Conservation (phyloP, 2,888 invertebrate genomes). For the Trissolcus brochymenae region DNA sequence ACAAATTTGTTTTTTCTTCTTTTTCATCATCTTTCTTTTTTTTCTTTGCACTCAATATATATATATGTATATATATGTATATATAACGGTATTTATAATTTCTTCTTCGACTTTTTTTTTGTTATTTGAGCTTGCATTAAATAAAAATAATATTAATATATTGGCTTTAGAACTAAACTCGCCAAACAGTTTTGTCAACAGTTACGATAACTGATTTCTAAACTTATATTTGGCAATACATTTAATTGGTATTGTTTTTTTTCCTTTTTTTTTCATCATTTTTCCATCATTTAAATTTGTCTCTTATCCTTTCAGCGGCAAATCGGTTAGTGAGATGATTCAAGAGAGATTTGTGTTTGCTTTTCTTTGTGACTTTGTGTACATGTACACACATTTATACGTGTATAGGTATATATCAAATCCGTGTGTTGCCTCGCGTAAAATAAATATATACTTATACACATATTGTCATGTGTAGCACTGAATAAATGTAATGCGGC, state of each 20-base stretch:
- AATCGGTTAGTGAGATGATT: conserved; percentile 24
- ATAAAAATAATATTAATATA: conserved; percentile 29
- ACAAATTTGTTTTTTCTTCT: conserved; percentile 16
- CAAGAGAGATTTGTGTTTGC: conserved; percentile 19
- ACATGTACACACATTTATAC: conserved; percentile 24
- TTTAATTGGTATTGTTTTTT: conserved; percentile 29
- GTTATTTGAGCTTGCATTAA: conserved; percentile 28
- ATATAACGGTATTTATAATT: conserved; percentile 44
- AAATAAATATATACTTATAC: conserved; percentile 42
- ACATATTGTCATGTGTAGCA: conserved; percentile 60
- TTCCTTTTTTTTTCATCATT: conserved; percentile 9
- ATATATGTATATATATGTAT: conserved; percentile 35
- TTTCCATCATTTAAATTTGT: conserved; percentile 5
- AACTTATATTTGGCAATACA: conserved; percentile 32
- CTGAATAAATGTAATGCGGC: conserved; percentile 68
- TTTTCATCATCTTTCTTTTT: conserved; percentile 4
- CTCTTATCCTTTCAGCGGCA: conserved; percentile 19
- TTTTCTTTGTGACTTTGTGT: conserved; percentile 24
- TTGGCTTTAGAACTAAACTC: conserved; percentile 29
- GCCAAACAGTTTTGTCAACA: conserved; percentile 18
- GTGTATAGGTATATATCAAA: conserved; percentile 19
- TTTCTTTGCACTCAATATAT: conserved; percentile 31
- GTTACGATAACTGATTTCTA: conserved; percentile 27
- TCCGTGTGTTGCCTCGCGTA: conserved; percentile 16
- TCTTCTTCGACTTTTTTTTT: conserved; percentile 29